These are phyloP conservation scores for Nesoenas mayeri DNA, from an alignment of 2,113 vertebrate genomes.

Conservation along the genomic window DNA sequence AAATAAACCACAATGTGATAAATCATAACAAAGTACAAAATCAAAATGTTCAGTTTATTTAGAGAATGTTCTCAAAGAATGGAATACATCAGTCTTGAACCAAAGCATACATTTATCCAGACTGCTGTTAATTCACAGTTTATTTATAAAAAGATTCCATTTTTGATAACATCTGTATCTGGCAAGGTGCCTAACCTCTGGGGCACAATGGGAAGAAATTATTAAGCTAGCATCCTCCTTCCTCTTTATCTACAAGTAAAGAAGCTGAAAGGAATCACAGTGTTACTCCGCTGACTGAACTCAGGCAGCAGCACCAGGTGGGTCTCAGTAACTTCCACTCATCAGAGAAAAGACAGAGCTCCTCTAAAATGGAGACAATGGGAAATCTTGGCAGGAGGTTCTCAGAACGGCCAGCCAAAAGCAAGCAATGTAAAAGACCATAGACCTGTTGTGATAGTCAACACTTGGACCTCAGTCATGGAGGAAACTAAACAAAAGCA, in stretches of 20 bases:
- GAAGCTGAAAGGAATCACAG: neutral
- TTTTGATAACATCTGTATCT: conserved; percentile 42
- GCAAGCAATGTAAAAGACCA: neutral
- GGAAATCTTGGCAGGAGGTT: neutral
- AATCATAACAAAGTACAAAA: conserved; percentile 35
- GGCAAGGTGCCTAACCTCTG: conserved; percentile 48
- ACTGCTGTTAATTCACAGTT: conserved; percentile 27
- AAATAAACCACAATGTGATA: conserved; percentile 34
- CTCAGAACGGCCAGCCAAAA: neutral
- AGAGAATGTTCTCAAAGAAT: conserved; percentile 15
- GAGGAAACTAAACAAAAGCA: neutral
- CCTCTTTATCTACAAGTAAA: neutral
- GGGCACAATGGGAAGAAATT: conserved; percentile 31
- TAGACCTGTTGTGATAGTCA: neutral
- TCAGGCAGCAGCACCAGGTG: neutral
- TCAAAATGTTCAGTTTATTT: conserved; percentile 6
- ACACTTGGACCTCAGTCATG: neutral
- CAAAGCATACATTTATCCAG: conserved; percentile 1
- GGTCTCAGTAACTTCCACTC: neutral
- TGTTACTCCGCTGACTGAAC: neutral
- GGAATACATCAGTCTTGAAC: neutral
- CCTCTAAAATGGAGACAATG: neutral
- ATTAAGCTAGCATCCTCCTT: conserved; percentile 16
- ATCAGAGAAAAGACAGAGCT: neutral
- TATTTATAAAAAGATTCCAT: conserved; percentile 48